Conservation (phyloP, 2,888 invertebrate genomes). For the Amphiduros pacificus region DNA sequence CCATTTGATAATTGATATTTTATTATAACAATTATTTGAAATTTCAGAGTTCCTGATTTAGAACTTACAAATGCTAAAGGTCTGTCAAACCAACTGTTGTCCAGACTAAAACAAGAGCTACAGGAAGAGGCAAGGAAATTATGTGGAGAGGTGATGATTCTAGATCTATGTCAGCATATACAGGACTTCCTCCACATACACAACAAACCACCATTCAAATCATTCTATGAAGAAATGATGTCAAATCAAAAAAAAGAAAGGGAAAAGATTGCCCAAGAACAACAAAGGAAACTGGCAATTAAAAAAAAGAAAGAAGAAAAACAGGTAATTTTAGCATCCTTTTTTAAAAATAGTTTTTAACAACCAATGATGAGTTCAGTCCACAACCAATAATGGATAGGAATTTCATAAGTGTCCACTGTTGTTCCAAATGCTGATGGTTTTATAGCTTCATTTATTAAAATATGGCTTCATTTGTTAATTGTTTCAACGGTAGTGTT, state of each 20-base stretch:
- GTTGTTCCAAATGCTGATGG: too few relatives aligned
- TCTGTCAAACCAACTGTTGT: constrained; percentile 70
- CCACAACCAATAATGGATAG: too few relatives aligned
- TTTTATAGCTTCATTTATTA: too few relatives aligned
- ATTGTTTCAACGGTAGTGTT: too few relatives aligned
- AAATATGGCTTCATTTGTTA: too few relatives aligned
- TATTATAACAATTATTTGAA: too few relatives aligned
- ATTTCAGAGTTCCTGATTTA: constrained; percentile 67
- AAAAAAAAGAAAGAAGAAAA: constrained; percentile 43
- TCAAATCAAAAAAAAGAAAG: constrained; percentile 66
- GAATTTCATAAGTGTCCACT: too few relatives aligned
- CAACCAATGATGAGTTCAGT: too few relatives aligned
- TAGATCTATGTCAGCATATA: constrained; percentile 77
- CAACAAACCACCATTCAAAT: constrained; percentile 78
- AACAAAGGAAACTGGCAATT: constrained; percentile 39
- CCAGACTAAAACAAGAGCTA: constrained; percentile 33
- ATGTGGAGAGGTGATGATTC: constrained; percentile 70
- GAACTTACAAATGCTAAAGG: constrained; percentile 76
- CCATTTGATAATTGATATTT: too few relatives aligned
- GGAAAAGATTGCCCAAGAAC: constrained; percentile 42
- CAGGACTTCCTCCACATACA: constrained; percentile 77
- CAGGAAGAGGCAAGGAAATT: constrained; percentile 42
- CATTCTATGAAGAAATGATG: constrained; percentile 91
- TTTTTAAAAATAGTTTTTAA: too few relatives aligned
- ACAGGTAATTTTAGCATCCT: too few relatives aligned